Conservation (phyloP, 2,113 vertebrate species). For the Junco hyemalis region DNA sequence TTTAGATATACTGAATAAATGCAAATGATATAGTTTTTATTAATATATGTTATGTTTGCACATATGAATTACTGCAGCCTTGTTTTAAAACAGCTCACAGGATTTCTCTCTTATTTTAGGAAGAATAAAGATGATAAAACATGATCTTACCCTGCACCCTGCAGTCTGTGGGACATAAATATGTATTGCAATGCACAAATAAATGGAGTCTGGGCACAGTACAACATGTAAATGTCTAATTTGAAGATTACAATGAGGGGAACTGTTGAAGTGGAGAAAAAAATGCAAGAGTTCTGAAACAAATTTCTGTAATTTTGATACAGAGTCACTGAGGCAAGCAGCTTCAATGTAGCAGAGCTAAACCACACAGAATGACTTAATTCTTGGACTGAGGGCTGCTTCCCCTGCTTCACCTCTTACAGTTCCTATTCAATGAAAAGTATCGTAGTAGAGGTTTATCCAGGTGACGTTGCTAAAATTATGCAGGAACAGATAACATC, state of each 20-base stretch:
- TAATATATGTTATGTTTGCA: not conserved
- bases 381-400: not conserved
- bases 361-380: not conserved
- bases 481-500: not conserved
- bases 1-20: constrained; percentile 45
- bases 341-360: not conserved
- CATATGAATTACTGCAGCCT: constrained; percentile 10
- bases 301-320: constrained; percentile 42
- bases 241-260: constrained; percentile 28
- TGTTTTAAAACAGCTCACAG: not conserved
- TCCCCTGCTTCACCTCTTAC: not conserved
- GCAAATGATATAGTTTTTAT: not conserved
- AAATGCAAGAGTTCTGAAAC: not conserved
- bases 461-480: not conserved
- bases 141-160: not conserved
- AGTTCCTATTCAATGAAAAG: not conserved
- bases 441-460: not conserved
- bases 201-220: not conserved
- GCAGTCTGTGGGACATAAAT: not conserved
- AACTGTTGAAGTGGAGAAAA: not conserved
- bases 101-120: not conserved
- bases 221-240: constrained; percentile 5
- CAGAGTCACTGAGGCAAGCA: not conserved
- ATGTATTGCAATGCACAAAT: not conserved
- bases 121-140: not conserved